phyloP scores from a whole-genome alignment of 1,140 invertebrate genomes.

The Vanessa atalanta region DNA sequence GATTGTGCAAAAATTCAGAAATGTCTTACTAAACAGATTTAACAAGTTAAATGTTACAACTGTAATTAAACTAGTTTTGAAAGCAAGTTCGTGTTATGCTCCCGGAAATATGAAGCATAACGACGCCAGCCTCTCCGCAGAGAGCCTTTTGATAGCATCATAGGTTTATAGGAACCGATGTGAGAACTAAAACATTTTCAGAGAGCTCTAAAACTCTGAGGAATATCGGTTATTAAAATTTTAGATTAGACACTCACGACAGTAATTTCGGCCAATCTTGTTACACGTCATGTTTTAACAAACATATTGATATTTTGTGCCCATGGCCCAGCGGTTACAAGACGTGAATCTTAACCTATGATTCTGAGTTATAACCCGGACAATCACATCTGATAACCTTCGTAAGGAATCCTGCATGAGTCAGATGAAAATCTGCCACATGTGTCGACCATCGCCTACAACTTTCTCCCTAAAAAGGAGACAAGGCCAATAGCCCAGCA shows the following conservation, averaged over 20 bases:
- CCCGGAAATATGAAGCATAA: background rate
- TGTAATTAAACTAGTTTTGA: background rate
- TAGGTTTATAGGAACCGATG: background rate
- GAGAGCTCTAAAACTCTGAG: background rate
- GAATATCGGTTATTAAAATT: constrained; percentile 1
- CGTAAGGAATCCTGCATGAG: too few species aligned
- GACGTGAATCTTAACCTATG: too few species aligned
- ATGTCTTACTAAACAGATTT: background rate
- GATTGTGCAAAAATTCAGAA: background rate
- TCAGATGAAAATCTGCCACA: too few species aligned
- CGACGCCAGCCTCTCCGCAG: background rate
- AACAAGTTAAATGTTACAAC: background rate
- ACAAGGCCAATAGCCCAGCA: too few species aligned
- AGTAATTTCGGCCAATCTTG: too few species aligned
- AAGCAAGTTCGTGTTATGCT: background rate
- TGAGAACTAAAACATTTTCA: constrained; percentile 2
- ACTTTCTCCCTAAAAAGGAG: too few species aligned
- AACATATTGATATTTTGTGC: too few species aligned
- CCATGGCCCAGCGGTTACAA: too few species aligned
- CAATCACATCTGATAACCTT: too few species aligned
- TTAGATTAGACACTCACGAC: background rate
- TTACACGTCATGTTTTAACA: too few species aligned
- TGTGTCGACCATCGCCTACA: too few species aligned
- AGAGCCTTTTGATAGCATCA: background rate
- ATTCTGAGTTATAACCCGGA: too few species aligned